These are phyloP conservation scores for Saimiri boliviensis DNA, from an alignment of 2,113 vertebrate species.

Conservation along the genomic window DNA sequence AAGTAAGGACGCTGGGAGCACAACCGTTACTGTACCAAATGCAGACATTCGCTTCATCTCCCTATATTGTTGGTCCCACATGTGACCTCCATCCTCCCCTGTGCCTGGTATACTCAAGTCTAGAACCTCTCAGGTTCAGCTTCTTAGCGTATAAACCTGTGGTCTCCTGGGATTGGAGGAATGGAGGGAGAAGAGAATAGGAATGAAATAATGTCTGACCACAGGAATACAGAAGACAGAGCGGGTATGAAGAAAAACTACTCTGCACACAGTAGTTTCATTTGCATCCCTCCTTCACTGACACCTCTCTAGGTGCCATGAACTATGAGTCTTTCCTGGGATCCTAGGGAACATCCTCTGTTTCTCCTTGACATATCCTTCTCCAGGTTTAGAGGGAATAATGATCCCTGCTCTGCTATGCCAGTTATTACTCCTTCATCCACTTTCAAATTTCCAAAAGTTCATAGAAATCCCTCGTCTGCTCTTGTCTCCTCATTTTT, in stretches of 20 bases:
- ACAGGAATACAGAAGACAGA: too few species aligned
- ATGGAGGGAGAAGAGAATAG: rapidly evolving
- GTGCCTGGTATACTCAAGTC: not conserved
- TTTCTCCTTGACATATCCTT: not conserved
- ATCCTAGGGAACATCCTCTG: not conserved
- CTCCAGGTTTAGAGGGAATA: not conserved
- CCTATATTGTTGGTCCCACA: not conserved
- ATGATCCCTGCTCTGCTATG: not conserved
- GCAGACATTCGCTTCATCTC: not conserved
- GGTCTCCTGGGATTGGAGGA: not conserved
- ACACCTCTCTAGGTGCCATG: rapidly evolving
- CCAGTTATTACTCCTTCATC: not conserved
- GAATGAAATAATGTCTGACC: not conserved
- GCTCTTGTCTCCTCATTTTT: not conserved
- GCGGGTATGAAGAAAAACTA: not conserved
- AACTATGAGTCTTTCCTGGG: not conserved
- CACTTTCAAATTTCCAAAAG: not conserved
- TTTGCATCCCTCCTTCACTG: not conserved
- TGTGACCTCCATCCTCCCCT: not conserved
- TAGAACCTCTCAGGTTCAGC: not conserved
- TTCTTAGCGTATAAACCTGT: not conserved
- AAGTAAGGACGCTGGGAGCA: not conserved
- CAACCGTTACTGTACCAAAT: not conserved
- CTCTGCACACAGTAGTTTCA: not conserved
- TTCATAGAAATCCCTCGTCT: not conserved